Evolutionary conservation across 2,888 invertebrate genomes (phyloP), one percentile per base, ranked within the genome.

Genomic region (Aporophyla nigra): DNA sequence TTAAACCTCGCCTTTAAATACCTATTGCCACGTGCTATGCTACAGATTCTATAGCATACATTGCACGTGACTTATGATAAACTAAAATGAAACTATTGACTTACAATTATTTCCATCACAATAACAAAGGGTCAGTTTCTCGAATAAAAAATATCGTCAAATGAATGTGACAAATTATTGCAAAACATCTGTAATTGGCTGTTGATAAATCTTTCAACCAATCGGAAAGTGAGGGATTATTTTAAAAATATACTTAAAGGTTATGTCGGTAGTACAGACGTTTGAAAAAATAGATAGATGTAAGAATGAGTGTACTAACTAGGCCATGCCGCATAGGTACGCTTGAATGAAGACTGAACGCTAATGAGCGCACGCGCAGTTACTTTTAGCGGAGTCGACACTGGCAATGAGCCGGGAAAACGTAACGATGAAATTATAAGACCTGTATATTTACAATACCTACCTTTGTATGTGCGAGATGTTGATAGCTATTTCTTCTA

Each of bases 381-480:
- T 73, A 67, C 61, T 70, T 73, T 73, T 70, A 78, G 82, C 82
- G 19, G 3, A 49, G n/a, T 68, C 19, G 68, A 51, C 76, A 76
- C 53, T 77, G 61, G 73, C 82, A 82, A 73, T 77, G 66, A 81
- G 77, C 77, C 77, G 81, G 66, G 43, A 67, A 77, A 77, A 70
- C 16, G 66, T 9, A 19, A 49, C 68, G 12, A 16, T 74, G 43
- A 70, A 51, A 66, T n/a, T n/a, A 43, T 56, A 46, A 67, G 24
- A 24, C 16, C 16, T n/a, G 27, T n/a, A 27, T 49, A 10, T 78
- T 63, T 33, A 51, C 12, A 33, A 62, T 46, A 67, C 33, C 33
- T 63, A 2, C 5, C 40, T 61, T 24, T 24, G 19, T 7, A 67
- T n/a, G 33, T 33, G 10, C 0, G 10, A 33, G 10, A 53, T n/a